phyloP scores from a whole-genome alignment of 2,797 vertebrate genomes.

The Oreochromis mossambicus region DNA sequence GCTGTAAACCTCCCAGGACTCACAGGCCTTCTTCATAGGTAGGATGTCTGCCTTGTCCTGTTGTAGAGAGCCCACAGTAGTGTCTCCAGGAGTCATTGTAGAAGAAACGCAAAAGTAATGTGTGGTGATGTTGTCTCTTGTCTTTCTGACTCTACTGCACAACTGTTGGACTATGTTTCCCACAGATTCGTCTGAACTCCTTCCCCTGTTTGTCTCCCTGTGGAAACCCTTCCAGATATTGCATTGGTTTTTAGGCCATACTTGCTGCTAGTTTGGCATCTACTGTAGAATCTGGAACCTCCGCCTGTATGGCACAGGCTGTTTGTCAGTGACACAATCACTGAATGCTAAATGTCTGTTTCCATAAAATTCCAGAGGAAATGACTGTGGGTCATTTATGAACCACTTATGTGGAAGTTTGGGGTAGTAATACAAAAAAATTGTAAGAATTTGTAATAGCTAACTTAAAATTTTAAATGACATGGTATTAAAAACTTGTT shows the following conservation, averaged over 20 bases:
- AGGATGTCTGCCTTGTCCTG: neutral
- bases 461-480: neutral
- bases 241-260: neutral
- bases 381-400: fast-evolving
- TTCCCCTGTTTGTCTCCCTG: neutral
- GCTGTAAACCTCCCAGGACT: neutral
- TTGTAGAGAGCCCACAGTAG: neutral
- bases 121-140: neutral
- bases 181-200: neutral
- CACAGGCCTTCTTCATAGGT: neutral
- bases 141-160: neutral
- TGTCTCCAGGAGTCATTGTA: neutral
- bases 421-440: fast-evolving
- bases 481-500: neutral
- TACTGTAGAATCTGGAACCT: neutral
- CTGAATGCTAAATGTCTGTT: neutral
- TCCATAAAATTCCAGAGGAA: neutral
- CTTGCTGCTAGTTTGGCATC: neutral
- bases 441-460: neutral
- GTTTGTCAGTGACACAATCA: neutral
- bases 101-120: neutral
- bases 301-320: fast-evolving
- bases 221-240: neutral
- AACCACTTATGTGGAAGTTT: neutral
- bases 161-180: neutral